A percentile compares a stretch with the other conserved stretches of the same genome.
Evolutionary conservation across 1,140 invertebrate species (phyloP).

Genomic region (Leptinotarsa undecemlineata): DNA sequence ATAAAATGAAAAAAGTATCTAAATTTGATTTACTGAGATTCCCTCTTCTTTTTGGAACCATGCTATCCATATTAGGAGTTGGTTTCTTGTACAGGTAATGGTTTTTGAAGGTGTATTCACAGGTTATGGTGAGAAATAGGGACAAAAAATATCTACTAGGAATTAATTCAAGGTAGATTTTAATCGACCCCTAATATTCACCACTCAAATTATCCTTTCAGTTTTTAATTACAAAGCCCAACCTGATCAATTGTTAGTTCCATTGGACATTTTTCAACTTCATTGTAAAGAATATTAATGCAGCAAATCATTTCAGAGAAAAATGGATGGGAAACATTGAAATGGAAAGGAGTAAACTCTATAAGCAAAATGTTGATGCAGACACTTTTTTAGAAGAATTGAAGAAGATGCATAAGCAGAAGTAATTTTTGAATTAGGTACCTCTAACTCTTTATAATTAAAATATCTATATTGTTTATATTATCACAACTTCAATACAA

Average conservation of each 20-base stretch:
- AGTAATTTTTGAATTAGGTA: not conserved
- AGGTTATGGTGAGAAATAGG: too few species aligned
- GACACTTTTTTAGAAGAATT: not conserved
- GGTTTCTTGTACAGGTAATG: slow-evolving; percentile 7
- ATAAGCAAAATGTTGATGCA: not conserved
- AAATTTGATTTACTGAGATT: slow-evolving; percentile 7
- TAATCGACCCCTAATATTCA: too few species aligned
- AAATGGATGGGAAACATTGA: slow-evolving; percentile 13
- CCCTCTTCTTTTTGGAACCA: slow-evolving; percentile 5
- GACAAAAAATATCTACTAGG: too few species aligned
- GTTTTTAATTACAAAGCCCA: too few species aligned
- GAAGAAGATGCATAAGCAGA: slow-evolving; percentile 7
- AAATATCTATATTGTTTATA: too few species aligned
- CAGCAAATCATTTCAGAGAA: slow-evolving; percentile 16
- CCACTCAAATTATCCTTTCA: too few species aligned
- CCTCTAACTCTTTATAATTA: too few species aligned
- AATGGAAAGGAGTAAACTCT: slow-evolving; percentile 2
- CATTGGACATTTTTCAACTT: not conserved
- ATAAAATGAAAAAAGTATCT: not conserved
- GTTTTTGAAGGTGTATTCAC: too few species aligned
- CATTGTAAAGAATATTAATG: not conserved
- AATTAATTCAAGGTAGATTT: too few species aligned
- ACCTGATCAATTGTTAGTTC: too few species aligned
- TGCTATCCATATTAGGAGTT: not conserved
- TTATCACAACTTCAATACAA: too few species aligned